Evolutionary conservation across 92 coral and sea anemone genomes (phyloP), one percentile per base, ranked within the genome.

Genomic region (Siderastrea radians): DNA sequence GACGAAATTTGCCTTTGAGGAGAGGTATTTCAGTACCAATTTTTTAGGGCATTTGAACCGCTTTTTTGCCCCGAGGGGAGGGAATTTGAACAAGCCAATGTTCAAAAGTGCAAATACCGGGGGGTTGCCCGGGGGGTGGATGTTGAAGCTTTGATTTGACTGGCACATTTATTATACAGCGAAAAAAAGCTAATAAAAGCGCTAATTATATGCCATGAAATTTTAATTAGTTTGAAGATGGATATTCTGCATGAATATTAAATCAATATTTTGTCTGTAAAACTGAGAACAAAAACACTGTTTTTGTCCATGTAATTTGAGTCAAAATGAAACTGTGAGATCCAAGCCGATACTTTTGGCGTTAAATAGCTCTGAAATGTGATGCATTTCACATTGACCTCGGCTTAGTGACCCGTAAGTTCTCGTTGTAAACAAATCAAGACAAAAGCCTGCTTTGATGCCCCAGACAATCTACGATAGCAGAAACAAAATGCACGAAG

Each of bases 381-480:
- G 54, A 58, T 13, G 9, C 57, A 43, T 6, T 43, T 17, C 6
- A 38, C 2, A 38, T 65, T 66, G 74, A 80, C 84, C 84, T 46
- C 12, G 1, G 68, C 84, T 50, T 80, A 66, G 84, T 65, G 84
- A 80, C 84, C 84, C 74, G 12, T 80, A 19, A 50, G 66, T 80
- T 65, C 64, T 49, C 26, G 59, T n/a, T 61, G 87, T 84, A 84
- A 84, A 84, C 87, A 84, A 84, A 84, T 63, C 51, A 49, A 48
- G 73, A 83, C 48, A 50, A 69, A 59, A 80, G 62, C 74, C 51
- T 1, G 12, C 1, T 52, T 65, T 68, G 19, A 46, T 44, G 68
- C 5, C 53, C 13, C 52, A 9, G 19, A 48, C 48, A 51, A 12
- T 68, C 4, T 55, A 19, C 65, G 57, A 19, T 8, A 17, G n/a